Percentiles rank a stretch among this genome's conserved stretches.
Conservation (phyloP, 2,113 vertebrate genomes). For the Corythornis vintsioides region DNA sequence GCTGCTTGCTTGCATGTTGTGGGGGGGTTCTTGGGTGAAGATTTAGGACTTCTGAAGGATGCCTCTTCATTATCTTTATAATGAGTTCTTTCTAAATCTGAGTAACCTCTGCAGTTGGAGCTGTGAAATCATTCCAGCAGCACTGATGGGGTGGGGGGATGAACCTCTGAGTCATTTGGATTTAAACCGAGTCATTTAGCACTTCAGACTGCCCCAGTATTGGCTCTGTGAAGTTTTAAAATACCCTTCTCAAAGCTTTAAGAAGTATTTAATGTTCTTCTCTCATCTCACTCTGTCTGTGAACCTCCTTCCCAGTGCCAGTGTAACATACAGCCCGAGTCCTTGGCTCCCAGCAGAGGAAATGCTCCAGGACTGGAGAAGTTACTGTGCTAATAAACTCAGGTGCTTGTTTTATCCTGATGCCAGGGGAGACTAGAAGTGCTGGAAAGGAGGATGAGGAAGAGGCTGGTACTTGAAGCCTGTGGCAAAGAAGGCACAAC, state of each 20-base stretch:
- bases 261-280: neutral
- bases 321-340: neutral
- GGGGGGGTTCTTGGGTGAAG: neutral
- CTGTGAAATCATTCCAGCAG: conserved; percentile 16
- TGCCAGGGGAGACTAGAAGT: neutral
- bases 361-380: neutral
- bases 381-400: neutral
- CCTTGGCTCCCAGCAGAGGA: neutral
- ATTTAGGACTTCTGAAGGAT: neutral
- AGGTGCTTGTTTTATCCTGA: neutral
- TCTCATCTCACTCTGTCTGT: neutral
- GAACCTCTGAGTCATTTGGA: conserved; percentile 49
- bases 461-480: neutral
- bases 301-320: neutral
- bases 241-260: neutral
- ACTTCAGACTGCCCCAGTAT: neutral
- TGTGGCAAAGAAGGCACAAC: neutral
- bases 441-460: neutral
- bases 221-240: neutral
- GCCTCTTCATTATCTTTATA: neutral
- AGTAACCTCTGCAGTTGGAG: conserved; percentile 28
- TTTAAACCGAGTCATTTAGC: conserved; percentile 7
- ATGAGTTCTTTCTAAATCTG: neutral
- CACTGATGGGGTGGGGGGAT: neutral
- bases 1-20: neutral